A percentile compares a stretch with the other conserved stretches of the same genome.
Conservation (phyloP, 2,113 vertebrate species). For the Mellivora capensis region DNA sequence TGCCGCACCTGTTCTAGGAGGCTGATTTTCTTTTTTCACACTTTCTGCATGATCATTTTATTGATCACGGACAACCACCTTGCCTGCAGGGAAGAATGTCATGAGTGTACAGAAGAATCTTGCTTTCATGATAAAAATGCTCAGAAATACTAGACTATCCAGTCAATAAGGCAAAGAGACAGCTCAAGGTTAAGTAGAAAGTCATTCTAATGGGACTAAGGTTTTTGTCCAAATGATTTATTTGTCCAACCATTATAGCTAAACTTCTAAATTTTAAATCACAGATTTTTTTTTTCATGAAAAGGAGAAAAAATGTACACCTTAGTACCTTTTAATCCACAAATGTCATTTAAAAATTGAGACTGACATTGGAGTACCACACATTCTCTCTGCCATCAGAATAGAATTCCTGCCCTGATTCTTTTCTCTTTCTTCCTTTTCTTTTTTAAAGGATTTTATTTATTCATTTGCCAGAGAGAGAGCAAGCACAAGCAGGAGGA, state of each 20-base stretch:
- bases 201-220: not conserved
- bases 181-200: not conserved
- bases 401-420: not conserved
- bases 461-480: not conserved
- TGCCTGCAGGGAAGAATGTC: not conserved
- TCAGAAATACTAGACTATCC: not conserved
- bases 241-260: not conserved
- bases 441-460: not conserved
- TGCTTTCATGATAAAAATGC: not conserved
- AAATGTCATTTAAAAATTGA: not conserved
- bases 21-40: not conserved
- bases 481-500: not conserved
- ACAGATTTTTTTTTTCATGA: not conserved
- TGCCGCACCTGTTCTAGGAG: not conserved
- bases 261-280: not conserved
- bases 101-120: not conserved
- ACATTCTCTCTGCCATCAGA: not conserved
- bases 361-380: not conserved
- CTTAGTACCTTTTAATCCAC: not conserved
- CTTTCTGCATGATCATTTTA: not conserved
- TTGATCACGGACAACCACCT: conserved; percentile 38
- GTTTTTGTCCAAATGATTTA: not conserved
- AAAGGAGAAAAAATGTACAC: not conserved
- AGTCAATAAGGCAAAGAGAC: conserved; percentile 15
- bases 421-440: not conserved